Base-by-base conservation (phyloP, 2,113 vertebrate species). In the Mesoclemmys tuberculata region DNA sequence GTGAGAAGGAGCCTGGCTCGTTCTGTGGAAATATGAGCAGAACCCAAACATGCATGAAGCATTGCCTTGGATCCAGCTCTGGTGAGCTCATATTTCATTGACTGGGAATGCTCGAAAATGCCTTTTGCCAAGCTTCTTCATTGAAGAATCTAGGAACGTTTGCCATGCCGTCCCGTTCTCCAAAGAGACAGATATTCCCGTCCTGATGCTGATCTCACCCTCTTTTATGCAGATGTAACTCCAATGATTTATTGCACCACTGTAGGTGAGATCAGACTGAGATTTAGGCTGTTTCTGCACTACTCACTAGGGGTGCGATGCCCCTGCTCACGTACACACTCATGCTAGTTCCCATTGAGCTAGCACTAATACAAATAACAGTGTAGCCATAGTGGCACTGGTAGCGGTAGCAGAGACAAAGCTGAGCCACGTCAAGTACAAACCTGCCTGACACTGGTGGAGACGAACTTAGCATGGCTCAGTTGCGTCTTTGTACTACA, bases 51-150 rank as follows among this genome's bases (percentile, higher is more conserved):
- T 77, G 55, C 35, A 27, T 80, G 80, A 94, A 93, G 84, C 89
- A 91, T 86, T 96, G 95, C 89, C 89, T 95, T 96, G 84, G 82
- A 87, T 89, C 82, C 94, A 85, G 96, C 90, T 78, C 80, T 38
- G 38, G 82, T 84, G 90, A 90, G 54, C 51, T 93, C 92, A 26
- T 46, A 82, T 90, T 92, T 84, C 86, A 48, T n/a, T 14, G 26
- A 31, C 77, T 91, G 87, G 80, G 82, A 82, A 0, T 16, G 10
- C 81, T 90, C 77, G 88, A 92, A 44, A 93, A 64, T 80, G 51
- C 52, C 38, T 56, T 94, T 44, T 68, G 11, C 56, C 48, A 29
- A 21, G 75, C 48, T 94, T 89, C 61, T 81, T 52, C 24, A 22
- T 52, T 1, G 0, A 46, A 78, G 80, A 95, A 80, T 31, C 35